These are phyloP conservation scores for Drosophila chauvacae DNA, from an alignment of 1,140 invertebrate genomes.

Conservation along the genomic window DNA sequence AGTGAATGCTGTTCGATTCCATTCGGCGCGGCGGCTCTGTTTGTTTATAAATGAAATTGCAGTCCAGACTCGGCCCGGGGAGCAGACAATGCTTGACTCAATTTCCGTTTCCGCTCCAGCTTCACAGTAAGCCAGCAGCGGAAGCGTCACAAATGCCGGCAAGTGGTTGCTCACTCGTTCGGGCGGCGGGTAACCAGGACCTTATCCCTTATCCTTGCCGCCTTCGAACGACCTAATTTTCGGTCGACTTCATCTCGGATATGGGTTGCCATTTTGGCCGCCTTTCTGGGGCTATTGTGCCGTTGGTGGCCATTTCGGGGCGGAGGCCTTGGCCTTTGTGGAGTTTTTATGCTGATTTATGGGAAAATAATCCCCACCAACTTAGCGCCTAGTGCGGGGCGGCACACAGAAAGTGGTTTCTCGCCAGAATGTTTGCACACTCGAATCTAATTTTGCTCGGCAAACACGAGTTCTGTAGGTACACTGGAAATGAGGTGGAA, in stretches of 20 bases:
- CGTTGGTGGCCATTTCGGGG: slow-evolving; percentile 37
- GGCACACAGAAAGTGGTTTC: slow-evolving; percentile 21
- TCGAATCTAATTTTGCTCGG: slow-evolving; percentile 47
- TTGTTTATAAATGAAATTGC: slow-evolving; percentile 58
- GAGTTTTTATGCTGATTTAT: slow-evolving; percentile 79
- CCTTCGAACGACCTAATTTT: slow-evolving; percentile 61
- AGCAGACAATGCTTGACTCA: slow-evolving; percentile 57
- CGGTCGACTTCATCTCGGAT: slow-evolving; percentile 75
- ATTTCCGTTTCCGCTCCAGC: slow-evolving; percentile 68
- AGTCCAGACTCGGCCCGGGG: slow-evolving; percentile 17
- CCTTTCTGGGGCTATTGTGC: slow-evolving; percentile 27
- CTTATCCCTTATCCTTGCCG: slow-evolving; percentile 5
- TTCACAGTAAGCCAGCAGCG: slow-evolving; percentile 43
- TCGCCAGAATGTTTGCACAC: slow-evolving; percentile 41
- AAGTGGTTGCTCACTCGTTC: slow-evolving; percentile 59
- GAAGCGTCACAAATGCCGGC: slow-evolving; percentile 52
- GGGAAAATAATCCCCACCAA: slow-evolving; percentile 74
- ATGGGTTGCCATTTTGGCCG: slow-evolving; percentile 36
- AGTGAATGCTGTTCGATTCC: slow-evolving; percentile 8
- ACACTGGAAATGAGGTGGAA: neutral
- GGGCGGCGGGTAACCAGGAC: neutral
- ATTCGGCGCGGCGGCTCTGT: slow-evolving; percentile 5
- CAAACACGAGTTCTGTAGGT: slow-evolving; percentile 19
- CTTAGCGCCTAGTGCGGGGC: slow-evolving; percentile 62
- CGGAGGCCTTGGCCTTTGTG: slow-evolving; percentile 57